Base-by-base conservation (phyloP, 2,113 vertebrate species). In the Stercorarius parasiticus region DNA sequence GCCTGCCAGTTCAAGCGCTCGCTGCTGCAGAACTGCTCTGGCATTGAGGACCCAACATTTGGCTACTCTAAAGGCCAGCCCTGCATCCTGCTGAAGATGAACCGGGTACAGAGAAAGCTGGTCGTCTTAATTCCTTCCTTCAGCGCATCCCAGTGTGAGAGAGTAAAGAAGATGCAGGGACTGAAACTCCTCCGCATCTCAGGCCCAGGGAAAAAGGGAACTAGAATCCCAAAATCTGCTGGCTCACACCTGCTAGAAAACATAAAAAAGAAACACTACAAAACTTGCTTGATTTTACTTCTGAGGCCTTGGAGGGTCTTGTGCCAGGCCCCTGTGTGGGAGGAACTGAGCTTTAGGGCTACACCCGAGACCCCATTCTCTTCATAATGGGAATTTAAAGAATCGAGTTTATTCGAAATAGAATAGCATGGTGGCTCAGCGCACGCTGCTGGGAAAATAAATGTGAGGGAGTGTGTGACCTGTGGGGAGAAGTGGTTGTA, bases 1-100 rank as follows among this genome's bases (percentile, higher is more conserved):
- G 98, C 99, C 45, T 99, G 99, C 95, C 99, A 99, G 96, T 99
- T 99, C 97, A 99, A 99, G 96, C 98, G 99, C 92, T 99, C 99
- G 1, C 98, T 97, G 97, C 97, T 99, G 97, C 98, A 98, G 71
- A 98, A 99, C 62, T 99, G 99, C 95, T 99, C 99, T 12, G 99
- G 99, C 70, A 84, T 99, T 9, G 95, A 98, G 82, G 99, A 99
- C 89, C 98, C 97, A 19, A 97, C 98, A 2, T 99, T 99, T 93
- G 99, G 99, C 96, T 99, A 99, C 96, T 99, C 99, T 25, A 97
- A 95, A 88, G 99, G 99, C 94, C 99, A 98, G 92, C 99, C 99
- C 76, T 99, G 99, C 95, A 97, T 99, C 95, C 97, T 99, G 72
- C 98, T 99, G 62, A 99, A 99, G 97, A 99, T 99, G 99, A 99